Evolutionary conservation across 2,113 vertebrate genomes (phyloP).

Genomic region (Edolisoma coerulescens): DNA sequence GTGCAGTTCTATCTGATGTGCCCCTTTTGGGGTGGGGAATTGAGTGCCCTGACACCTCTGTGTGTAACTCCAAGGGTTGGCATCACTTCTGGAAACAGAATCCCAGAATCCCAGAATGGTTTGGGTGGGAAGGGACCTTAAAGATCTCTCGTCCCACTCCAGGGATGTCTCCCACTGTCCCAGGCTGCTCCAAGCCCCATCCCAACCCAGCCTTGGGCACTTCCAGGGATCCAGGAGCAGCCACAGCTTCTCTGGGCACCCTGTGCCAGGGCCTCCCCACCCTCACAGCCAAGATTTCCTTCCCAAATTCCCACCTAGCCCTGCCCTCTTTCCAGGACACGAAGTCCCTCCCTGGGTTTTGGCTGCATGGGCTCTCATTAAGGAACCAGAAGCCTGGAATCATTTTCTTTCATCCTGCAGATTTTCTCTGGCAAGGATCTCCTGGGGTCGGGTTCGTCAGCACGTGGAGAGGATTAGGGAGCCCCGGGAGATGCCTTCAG

Average conservation of each 20-base stretch:
- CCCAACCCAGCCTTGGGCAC: background rate
- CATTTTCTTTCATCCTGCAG: background rate
- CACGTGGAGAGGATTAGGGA: background rate
- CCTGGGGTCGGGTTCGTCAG: background rate
- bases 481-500: background rate
- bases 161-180: background rate
- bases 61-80: background rate
- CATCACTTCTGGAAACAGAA: background rate
- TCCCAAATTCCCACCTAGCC: fast-evolving
- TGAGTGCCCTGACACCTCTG: background rate
- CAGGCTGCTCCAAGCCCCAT: background rate
- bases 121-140: background rate
- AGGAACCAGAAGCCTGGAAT: background rate
- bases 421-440: conserved; percentile 1
- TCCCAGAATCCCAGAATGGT: background rate
- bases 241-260: background rate
- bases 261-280: background rate
- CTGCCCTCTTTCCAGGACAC: background rate
- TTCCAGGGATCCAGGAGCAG: background rate
- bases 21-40: background rate
- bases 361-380: background rate
- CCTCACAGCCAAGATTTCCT: background rate
- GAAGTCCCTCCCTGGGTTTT: background rate
- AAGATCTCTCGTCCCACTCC: background rate
- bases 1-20: background rate